Evolutionary conservation across 2,888 invertebrate species (phyloP), one percentile per base, ranked within the genome.

Genomic region (Endomychus coccineus): DNA sequence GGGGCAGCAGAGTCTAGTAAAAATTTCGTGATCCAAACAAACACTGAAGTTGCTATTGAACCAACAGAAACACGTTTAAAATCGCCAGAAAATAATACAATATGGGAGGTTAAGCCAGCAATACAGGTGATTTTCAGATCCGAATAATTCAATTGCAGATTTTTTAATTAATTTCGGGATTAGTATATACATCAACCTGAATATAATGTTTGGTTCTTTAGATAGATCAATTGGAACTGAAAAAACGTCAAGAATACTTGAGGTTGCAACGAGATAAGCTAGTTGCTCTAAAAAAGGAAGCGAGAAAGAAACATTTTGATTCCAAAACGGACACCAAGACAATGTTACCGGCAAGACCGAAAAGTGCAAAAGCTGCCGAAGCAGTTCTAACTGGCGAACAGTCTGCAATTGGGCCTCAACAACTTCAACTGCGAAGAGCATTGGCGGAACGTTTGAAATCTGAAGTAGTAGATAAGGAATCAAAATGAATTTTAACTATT

Each of bases 251-350:
- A 55, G 80, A 84, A 46, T 95, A 94, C 62, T 69, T 96, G 37
- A 78, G 84, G 34, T 79, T 84, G 41, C 94, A 95, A 60, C 74
- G 95, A 14, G 95, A 95, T 64, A 90, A 92, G 59, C 72, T 96
- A 34, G 72, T 95, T 25, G 85, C 85, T 12, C 69, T 94, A 57
- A 96, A 95, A 66, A 87, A 85, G 57, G 82, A 85, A 59, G 90
- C 85, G 13, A 74, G 95, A 12, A 83, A 86, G 56, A 82, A 83
- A 49, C 79, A 86, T 58, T 69, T 92, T 4, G 39, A 33, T 5
- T 28, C 43, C 0, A 52, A 48, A 27, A 40, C 46, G 14, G 61
- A 65, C 5, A 63, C 66, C 3, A 60, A 60, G 39, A 63, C 60
- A 2, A 46, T 62, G 12, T 53, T 56, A 40, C 49, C 42, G 16